These are phyloP conservation scores for Gallinago nigripennis DNA, from an alignment of 2,797 vertebrate species.

Conservation along the genomic window DNA sequence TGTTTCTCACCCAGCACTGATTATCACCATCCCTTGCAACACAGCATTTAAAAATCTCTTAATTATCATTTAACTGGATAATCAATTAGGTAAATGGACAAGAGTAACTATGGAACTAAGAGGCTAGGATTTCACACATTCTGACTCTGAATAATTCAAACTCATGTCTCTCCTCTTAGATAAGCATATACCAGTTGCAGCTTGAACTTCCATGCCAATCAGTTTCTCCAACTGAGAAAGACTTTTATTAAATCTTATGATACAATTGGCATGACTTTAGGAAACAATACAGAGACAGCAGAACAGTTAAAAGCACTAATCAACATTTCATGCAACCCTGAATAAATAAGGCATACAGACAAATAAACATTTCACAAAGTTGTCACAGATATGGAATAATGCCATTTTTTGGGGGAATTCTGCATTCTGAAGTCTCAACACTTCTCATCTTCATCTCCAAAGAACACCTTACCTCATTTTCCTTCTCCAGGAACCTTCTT, in stretches of 20 bases:
- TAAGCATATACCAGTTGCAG: background rate
- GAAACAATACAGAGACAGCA: background rate
- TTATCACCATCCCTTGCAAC: background rate
- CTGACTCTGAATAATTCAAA: background rate
- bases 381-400: background rate
- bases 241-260: background rate
- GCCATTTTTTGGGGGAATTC: background rate
- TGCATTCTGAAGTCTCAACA: background rate
- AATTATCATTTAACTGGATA: background rate
- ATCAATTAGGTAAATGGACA: background rate
- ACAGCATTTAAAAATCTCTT: background rate
- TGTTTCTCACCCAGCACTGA: background rate
- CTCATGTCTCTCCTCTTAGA: background rate
- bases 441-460: background rate
- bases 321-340: background rate
- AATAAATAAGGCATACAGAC: background rate
- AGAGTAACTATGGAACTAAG: background rate
- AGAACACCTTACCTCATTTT: background rate
- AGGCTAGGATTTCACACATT: background rate
- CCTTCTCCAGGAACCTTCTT: background rate
- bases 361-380: background rate
- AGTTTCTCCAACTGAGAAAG: background rate
- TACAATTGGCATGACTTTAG: background rate
- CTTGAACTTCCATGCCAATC: background rate
- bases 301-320: background rate